These are phyloP conservation scores for Macquaria ambigua DNA, from an alignment of 2,113 vertebrate genomes.

Conservation along the genomic window DNA sequence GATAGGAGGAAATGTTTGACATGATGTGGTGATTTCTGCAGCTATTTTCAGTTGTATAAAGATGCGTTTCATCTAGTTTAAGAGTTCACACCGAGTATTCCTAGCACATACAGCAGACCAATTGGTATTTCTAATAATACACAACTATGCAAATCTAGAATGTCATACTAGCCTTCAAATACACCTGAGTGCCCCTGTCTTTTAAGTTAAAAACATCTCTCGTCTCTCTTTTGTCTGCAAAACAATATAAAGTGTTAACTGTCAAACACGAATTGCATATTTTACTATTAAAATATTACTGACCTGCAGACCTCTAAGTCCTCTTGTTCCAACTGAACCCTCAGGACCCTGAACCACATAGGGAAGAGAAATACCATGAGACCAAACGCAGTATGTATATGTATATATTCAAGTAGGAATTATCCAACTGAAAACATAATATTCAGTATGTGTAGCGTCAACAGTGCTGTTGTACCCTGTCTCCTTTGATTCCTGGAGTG, in stretches of 20 bases:
- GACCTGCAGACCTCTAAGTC: slow-evolving; percentile 90
- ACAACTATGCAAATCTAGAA: neutral
- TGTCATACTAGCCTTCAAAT: neutral
- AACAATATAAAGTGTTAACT: neutral
- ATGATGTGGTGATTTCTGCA: neutral
- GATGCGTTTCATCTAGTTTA: neutral
- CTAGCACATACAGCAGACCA: neutral
- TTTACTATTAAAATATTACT: slow-evolving; percentile 37
- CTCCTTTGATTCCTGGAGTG: slow-evolving; percentile 93
- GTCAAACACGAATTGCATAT: neutral
- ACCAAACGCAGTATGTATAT: slow-evolving; percentile 1
- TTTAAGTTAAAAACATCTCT: neutral
- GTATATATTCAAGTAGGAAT: neutral
- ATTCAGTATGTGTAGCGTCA: neutral
- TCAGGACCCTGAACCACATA: slow-evolving; percentile 87
- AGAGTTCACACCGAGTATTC: neutral
- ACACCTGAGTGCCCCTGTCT: neutral
- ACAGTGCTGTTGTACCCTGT: slow-evolving; percentile 83
- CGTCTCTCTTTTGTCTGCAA: neutral
- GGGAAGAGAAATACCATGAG: neutral
- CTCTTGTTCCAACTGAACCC: slow-evolving; percentile 87
- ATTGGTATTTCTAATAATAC: neutral
- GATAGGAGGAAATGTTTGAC: neutral
- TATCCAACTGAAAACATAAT: neutral
- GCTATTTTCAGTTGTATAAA: neutral